These are phyloP conservation scores for Danaus melanippus DNA, from an alignment of 1,140 invertebrate genomes.

Conservation along the genomic window DNA sequence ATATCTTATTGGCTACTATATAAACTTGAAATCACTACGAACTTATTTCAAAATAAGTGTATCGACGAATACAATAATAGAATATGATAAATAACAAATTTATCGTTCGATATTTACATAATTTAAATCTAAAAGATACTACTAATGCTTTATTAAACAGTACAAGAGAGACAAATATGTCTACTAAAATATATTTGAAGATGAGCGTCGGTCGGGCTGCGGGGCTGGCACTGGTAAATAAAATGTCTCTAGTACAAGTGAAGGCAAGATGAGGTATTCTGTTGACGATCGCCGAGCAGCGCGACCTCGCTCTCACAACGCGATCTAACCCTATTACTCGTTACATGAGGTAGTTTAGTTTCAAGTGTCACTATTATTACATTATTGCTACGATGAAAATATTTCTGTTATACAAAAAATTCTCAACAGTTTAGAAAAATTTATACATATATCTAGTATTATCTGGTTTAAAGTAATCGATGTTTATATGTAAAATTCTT, in stretches of 20 bases:
- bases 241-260: constrained; percentile 12
- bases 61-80: constrained; percentile 60
- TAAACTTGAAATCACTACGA: constrained; percentile 60
- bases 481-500: constrained; percentile 12
- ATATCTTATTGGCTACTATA: constrained; percentile 48
- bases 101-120: constrained; percentile 63
- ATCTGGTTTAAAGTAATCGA: constrained; percentile 26
- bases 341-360: constrained; percentile 68
- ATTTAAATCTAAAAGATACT: constrained; percentile 50
- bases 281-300: constrained; percentile 24
- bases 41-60: constrained; percentile 62
- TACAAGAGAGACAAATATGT: constrained; percentile 55
- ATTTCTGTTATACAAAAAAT: constrained; percentile 54
- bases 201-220: constrained; percentile 18
- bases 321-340: constrained; percentile 56
- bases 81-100: constrained; percentile 69
- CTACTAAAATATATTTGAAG: constrained; percentile 48
- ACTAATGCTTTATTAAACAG: constrained; percentile 57
- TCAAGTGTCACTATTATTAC: constrained; percentile 39
- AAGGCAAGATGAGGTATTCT: constrained; percentile 59
- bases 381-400: constrained; percentile 60
- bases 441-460: constrained; percentile 28
- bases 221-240: constrained; percentile 14
- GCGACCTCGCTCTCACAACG: constrained; percentile 36
- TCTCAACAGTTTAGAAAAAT: constrained; percentile 50